Evolutionary conservation across 2,113 vertebrate species (phyloP), one percentile per base, ranked within the genome.

Genomic region (Entomyzon cyanotis): DNA sequence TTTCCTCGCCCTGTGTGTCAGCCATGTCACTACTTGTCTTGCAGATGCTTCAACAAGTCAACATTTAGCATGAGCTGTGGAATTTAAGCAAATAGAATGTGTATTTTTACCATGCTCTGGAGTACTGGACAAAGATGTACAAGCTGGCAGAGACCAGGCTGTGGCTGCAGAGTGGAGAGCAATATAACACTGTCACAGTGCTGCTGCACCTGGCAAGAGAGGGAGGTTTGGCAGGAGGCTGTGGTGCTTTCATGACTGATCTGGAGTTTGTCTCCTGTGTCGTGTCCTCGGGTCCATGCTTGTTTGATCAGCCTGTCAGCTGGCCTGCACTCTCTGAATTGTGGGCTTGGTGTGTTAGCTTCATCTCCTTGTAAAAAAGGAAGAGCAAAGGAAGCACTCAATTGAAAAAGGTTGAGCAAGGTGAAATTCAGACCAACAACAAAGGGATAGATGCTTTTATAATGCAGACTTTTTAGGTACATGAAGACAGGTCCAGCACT

Each of bases 301-400:
- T 0, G 0, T 74, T 35, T 68, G 12, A 22, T 75, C 0, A 0
- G 19, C 10, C 15, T 53, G 42, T 46, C 15, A 15, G 35, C 28
- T 49, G 71, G 16, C 18, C 25, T 4, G 10, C 1, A 0, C 22
- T 31, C 27, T 35, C 31, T 33, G 28, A 71, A 16, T 25, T 68
- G 64, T 5, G 13, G 60, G 13, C 35, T 91, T 68, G 49, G 11
- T 64, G 47, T 49, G 31, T 60, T n/a, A 62, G 18, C 76, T 76
- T 67, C 17, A 1, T 42, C 55, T 68, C n/a, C 53, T 37, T 42
- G 41, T 70, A 84, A 41, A 10, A 56, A 76, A 86, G 52, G 24
- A 11, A 28, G 33, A 46, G 9, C 28, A 77, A 47, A 63, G 42
- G 52, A 58, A 62, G 25, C 24, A 5, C 44, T 46, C 20, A 21